Base-by-base conservation (phyloP, 2,888 invertebrate species). In the Tetramorium bicarinatum region DNA sequence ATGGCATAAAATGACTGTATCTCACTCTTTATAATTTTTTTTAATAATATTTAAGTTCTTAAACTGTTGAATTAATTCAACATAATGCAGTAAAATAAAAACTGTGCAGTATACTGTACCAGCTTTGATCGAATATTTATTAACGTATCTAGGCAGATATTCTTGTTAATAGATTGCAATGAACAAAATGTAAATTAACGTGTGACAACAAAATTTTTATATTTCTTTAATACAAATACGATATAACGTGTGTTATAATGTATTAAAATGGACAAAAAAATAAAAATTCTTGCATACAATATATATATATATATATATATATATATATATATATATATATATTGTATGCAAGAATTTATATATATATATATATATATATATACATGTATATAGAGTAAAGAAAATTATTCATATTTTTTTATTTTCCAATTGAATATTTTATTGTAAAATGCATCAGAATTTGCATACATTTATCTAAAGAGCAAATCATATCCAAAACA, bases 321-420 rank as follows among this genome's bases (percentile, higher is more conserved):
- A 25, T 25, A 25, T 25, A 25, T 25, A 25, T 25, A n/a, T n/a
- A n/a, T n/a, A n/a, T n/a, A n/a, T n/a, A n/a, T 29, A n/a, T 15
- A 44, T 25, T 25, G 25, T 3, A 13, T 41, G n/a, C n/a, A n/a
- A n/a, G 3, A 25, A 25, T 25, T 25, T 25, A 1, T 25, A 25
- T 25, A 1, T 25, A 25, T 25, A 25, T 25, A 25, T 25, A 25
- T 25, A 25, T 25, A n/a, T n/a, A n/a, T n/a, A n/a, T n/a, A n/a
- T n/a, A n/a, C n/a, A n/a, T n/a, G n/a, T n/a, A n/a, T n/a, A n/a
- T n/a, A 29, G 29, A 11, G 9, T 15, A 11, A 64, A 41, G 18
- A 1, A 38, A 38, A 76, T 76, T 18, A 64, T 64, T 61, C 9
- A 8, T n/a, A 38, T 76, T 52, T 18, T 49, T 66, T 8, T 76